These are phyloP conservation scores for Rana temporaria DNA, from an alignment of 2,113 vertebrate genomes.

Conservation along the genomic window DNA sequence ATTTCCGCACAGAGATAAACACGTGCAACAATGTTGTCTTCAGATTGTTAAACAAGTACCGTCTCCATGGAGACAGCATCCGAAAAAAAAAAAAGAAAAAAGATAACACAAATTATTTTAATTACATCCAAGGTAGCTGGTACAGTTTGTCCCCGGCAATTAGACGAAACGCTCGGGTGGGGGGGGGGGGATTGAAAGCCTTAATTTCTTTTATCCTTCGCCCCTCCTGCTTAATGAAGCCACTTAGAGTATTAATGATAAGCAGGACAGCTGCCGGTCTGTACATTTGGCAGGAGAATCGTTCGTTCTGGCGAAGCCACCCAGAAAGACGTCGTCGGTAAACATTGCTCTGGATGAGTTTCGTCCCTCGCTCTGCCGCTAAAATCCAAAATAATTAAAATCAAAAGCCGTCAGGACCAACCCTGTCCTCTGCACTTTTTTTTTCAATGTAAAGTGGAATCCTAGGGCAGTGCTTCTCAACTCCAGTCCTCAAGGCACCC, in stretches of 20 bases:
- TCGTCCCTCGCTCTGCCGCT: too few relatives aligned
- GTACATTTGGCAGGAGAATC: not conserved
- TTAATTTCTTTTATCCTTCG: not conserved
- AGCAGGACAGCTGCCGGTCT: not conserved
- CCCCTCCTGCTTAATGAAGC: not conserved
- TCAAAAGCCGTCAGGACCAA: too few relatives aligned
- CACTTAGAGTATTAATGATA: not conserved
- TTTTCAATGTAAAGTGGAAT: too few relatives aligned
- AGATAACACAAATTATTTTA: not conserved
- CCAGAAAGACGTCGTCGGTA: not conserved
- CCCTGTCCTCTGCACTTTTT: too few relatives aligned
- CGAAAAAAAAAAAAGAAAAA: not conserved
- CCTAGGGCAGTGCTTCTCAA: too few relatives aligned
- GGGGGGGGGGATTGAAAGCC: not conserved
- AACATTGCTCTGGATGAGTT: too few relatives aligned
- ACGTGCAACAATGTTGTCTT: not conserved
- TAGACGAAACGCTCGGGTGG: not conserved
- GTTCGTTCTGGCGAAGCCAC: not conserved
- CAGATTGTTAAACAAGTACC: not conserved
- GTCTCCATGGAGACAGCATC: not conserved
- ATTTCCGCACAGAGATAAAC: too few relatives aligned
- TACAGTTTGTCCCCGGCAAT: not conserved
- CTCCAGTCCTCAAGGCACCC: too few relatives aligned
- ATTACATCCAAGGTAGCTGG: not conserved
- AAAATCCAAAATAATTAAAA: too few relatives aligned